Evolutionary conservation across 2,888 invertebrate species (phyloP).

Genomic region (Rhagium mordax): DNA sequence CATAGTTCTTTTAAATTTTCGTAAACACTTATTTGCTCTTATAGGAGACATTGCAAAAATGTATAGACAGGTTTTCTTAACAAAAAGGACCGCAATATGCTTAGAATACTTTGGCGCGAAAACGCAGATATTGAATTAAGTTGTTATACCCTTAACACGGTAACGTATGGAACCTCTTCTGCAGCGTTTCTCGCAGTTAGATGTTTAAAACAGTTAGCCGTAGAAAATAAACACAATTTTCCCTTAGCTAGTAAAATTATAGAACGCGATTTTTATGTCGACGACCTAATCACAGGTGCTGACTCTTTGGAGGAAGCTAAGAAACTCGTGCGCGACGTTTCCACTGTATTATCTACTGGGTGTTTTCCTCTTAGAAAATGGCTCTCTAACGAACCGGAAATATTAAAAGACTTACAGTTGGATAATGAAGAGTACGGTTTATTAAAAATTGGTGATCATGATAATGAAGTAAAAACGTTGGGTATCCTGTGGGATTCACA

Average conservation of each 20-base stretch:
- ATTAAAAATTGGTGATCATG: neutral
- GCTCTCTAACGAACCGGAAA: neutral
- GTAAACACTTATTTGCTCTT: neutral
- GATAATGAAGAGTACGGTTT: neutral
- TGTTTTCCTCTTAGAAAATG: conserved; percentile 8
- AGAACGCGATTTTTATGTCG: conserved; percentile 11
- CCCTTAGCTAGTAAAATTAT: conserved; percentile 6
- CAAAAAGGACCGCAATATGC: neutral
- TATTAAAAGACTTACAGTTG: neutral
- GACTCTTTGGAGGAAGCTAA: neutral
- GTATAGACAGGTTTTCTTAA: neutral
- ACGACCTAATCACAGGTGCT: conserved; percentile 7
- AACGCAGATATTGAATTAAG: neutral
- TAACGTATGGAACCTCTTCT: conserved; percentile 12
- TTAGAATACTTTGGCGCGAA: neutral
- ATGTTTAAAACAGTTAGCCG: conserved; percentile 11
- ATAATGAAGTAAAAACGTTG: neutral
- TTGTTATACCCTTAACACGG: neutral
- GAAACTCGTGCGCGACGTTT: neutral
- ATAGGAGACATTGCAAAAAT: conserved; percentile 1
- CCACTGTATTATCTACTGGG: neutral
- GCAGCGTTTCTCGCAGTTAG: conserved; percentile 19
- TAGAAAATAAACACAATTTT: neutral
- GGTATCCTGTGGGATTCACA: conserved; percentile 5
- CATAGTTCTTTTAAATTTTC: neutral